phyloP scores from a whole-genome alignment of 2,888 invertebrate genomes.

The Scaptodrosophila latifasciaeformis region DNA sequence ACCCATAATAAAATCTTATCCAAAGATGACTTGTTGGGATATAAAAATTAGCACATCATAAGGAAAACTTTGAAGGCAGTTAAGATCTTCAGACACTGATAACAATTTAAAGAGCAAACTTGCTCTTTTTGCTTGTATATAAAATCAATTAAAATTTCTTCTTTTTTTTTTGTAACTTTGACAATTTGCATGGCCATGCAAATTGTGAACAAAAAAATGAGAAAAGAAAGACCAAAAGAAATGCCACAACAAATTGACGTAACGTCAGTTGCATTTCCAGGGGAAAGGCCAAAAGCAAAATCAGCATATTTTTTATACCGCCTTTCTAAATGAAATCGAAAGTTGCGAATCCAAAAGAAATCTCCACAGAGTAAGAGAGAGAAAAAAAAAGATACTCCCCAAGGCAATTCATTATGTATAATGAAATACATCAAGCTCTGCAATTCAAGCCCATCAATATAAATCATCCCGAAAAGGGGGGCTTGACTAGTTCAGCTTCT shows the following conservation, averaged over 20 bases:
- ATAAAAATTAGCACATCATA: no score
- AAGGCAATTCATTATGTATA: no score
- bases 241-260: constrained; percentile 33
- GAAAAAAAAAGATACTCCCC: no score
- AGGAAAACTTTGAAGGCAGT: no score
- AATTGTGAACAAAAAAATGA: constrained; percentile 28
- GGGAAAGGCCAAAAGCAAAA: constrained; percentile 43
- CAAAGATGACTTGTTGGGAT: no score
- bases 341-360: constrained; percentile 20
- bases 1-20: no score
- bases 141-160: background rate
- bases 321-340: constrained; percentile 54
- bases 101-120: no score
- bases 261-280: constrained; percentile 40
- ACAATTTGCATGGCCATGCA: constrained; percentile 49
- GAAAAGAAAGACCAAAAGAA: constrained; percentile 19
- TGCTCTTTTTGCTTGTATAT: background rate
- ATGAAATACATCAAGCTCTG: background rate
- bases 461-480: constrained; percentile 59
- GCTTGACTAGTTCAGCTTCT: constrained; percentile 38
- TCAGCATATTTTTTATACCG: background rate
- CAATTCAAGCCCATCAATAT: constrained; percentile 44
- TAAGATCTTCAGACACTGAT: no score
- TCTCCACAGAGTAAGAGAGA: no score
- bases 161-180: background rate